These are phyloP conservation scores for Hylaeus anthracinus DNA, from an alignment of 1,140 invertebrate species.

Conservation along the genomic window DNA sequence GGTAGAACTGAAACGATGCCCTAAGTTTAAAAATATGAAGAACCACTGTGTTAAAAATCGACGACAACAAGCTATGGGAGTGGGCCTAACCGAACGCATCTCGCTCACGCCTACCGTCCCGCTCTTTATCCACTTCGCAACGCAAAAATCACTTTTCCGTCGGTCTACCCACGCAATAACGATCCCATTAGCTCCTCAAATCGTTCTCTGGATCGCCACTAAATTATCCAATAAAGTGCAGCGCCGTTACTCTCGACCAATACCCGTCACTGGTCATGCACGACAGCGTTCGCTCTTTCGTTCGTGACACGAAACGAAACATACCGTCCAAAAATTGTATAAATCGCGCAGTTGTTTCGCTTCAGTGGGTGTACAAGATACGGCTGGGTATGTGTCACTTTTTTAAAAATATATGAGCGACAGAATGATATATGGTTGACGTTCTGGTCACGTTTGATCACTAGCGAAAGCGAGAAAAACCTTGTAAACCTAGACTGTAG, in stretches of 20 bases:
- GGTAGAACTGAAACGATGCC: no score
- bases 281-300: conserved; percentile 24
- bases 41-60: no score
- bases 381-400: no score
- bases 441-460: no score
- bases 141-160: conserved; percentile 38
- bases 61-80: no score
- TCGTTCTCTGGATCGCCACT: conserved; percentile 30
- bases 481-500: no score
- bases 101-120: neutral
- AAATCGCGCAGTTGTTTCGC: no score
- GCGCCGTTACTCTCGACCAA: conserved; percentile 37
- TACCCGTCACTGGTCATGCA: conserved; percentile 28
- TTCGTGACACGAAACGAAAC: conserved; percentile 16
- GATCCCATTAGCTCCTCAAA: conserved; percentile 36
- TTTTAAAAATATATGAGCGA: no score
- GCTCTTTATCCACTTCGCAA: conserved; percentile 12
- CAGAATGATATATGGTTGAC: no score
- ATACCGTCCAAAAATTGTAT: neutral
- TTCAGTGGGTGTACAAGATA: no score
- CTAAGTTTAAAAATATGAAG: no score
- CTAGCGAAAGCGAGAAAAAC: no score
- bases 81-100: neutral
- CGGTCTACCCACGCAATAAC: conserved; percentile 23
- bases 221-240: conserved; percentile 37